Percentiles rank a stretch among this genome's conserved stretches.
phyloP scores from a whole-genome alignment of 2,113 vertebrate genomes.

The Leptodactylus fuscus region DNA sequence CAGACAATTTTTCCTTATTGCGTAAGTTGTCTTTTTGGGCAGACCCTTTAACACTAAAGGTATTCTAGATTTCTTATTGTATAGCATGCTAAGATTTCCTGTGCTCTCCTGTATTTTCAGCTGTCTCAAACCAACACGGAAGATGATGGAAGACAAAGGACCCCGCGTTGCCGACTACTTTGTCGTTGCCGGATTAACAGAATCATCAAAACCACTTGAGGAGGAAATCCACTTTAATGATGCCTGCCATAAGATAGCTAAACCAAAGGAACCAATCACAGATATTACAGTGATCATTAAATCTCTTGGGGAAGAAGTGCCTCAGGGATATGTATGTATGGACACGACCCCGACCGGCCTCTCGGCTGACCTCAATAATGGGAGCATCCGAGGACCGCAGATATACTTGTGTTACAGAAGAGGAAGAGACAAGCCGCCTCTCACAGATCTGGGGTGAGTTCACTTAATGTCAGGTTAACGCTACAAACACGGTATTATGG shows the following conservation, averaged over 20 bases:
- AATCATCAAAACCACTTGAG: conserved; percentile 91
- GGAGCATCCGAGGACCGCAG: conserved; percentile 92
- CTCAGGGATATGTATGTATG: conserved; percentile 87
- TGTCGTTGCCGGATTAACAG: conserved; percentile 94
- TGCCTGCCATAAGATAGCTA: conserved; percentile 85
- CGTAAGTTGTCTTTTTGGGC: too few relatives aligned
- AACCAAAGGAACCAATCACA: conserved; percentile 93
- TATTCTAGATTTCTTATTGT: too few relatives aligned
- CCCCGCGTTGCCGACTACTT: conserved; percentile 98
- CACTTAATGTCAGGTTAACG: background rate
- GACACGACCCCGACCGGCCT: conserved; percentile 91
- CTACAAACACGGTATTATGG: background rate
- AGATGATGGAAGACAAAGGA: conserved; percentile 98
- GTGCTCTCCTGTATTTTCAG: conserved; percentile 62
- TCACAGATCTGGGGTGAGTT: conserved; percentile 96
- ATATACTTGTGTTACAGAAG: conserved; percentile 95
- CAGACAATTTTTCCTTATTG: too few relatives aligned
- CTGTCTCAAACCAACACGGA: conserved; percentile 81
- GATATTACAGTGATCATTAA: conserved; percentile 93
- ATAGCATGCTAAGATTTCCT: too few relatives aligned
- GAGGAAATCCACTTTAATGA: conserved; percentile 94
- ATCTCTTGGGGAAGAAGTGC: conserved; percentile 93
- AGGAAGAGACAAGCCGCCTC: conserved; percentile 94
- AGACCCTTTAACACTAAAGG: too few relatives aligned
- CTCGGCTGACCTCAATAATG: conserved; percentile 94